These are phyloP conservation scores for Murina feae DNA, from an alignment of 2,113 vertebrate genomes.

Conservation along the genomic window DNA sequence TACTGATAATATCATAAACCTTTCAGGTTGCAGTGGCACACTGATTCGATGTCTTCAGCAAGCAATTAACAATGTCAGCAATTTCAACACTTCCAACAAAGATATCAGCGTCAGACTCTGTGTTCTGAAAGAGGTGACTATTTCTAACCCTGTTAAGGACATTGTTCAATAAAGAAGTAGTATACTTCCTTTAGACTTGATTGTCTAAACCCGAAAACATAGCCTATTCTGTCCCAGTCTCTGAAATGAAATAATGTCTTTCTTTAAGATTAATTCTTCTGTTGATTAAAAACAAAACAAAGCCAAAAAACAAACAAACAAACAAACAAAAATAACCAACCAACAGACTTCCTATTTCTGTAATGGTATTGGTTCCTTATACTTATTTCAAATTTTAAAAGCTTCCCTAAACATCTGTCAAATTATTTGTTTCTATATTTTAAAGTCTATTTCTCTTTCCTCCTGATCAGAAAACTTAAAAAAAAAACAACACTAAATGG, in stretches of 20 bases:
- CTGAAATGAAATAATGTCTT: neutral
- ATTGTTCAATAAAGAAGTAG: neutral
- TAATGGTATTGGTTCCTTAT: neutral
- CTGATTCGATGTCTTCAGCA: neutral
- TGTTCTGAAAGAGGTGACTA: neutral
- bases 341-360: neutral
- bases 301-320: neutral
- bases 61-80: neutral
- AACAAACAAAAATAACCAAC: too few species aligned
- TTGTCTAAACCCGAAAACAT: neutral
- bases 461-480: neutral
- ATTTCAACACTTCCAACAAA: neutral
- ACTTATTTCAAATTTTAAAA: conserved; percentile 27
- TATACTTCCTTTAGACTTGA: neutral
- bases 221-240: neutral
- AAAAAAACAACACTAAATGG: neutral
- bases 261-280: neutral
- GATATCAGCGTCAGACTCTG: neutral
- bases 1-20: neutral
- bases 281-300: neutral
- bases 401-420: neutral
- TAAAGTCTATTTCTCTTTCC: neutral
- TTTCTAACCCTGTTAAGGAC: neutral
- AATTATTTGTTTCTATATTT: neutral
- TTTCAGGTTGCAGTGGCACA: neutral